A percentile compares a stretch with the other conserved stretches of the same genome.
Conservation (phyloP, 2,113 vertebrate genomes). For the Tachuris rubrigastra region DNA sequence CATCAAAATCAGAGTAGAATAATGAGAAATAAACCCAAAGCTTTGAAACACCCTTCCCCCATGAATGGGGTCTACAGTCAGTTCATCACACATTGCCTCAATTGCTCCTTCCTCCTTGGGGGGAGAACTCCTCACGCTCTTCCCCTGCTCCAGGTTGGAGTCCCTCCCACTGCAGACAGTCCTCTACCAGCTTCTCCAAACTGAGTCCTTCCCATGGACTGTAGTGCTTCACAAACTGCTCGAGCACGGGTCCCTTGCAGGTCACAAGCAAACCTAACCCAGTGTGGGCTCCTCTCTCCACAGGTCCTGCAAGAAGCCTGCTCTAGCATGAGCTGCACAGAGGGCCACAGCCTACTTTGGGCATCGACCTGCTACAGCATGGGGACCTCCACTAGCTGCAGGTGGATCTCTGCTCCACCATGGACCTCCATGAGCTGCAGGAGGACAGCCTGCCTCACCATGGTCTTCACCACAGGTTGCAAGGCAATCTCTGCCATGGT, state of each 20-base stretch:
- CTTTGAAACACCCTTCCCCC: neutral
- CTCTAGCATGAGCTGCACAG: neutral
- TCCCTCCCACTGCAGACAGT: too few species aligned
- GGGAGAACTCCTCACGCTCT: neutral
- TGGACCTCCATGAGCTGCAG: neutral
- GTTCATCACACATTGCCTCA: neutral
- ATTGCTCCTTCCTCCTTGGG: neutral
- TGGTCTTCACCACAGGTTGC: neutral
- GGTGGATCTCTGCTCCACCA: neutral
- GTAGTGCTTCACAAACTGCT: neutral
- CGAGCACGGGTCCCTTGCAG: too few species aligned
- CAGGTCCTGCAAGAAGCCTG: neutral
- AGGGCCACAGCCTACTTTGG: neutral
- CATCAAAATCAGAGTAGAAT: neutral
- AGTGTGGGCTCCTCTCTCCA: neutral
- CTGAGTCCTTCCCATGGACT: neutral
- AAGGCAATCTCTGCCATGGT: neutral
- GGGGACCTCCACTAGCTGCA: neutral
- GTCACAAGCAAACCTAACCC: neutral
- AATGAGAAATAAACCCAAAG: neutral
- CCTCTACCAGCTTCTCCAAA: neutral
- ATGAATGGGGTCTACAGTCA: neutral
- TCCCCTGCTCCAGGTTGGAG: neutral
- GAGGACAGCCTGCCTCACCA: neutral
- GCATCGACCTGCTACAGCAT: neutral